phyloP scores from a whole-genome alignment of 2,113 vertebrate genomes.

The Pangasianodon gigas region DNA sequence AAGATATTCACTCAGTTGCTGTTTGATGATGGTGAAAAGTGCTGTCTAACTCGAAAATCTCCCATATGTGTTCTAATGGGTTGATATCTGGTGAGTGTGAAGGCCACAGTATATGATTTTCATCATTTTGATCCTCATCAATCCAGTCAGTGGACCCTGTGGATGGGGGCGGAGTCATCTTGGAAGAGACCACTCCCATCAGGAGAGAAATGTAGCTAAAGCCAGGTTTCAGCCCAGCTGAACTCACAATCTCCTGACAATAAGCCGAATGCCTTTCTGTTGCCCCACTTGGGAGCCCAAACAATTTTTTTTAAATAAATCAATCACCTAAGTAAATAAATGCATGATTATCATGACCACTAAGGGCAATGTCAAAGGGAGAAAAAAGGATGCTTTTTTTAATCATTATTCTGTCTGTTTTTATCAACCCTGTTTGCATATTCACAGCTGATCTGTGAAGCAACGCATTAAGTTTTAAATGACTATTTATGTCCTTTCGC shows the following conservation, averaged over 20 bases:
- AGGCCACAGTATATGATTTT: not conserved
- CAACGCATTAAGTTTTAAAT: not conserved
- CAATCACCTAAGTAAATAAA: not conserved
- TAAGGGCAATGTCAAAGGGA: not conserved
- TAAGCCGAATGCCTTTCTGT: not conserved
- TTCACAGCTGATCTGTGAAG: not conserved
- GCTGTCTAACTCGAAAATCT: not conserved
- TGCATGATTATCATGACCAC: not conserved
- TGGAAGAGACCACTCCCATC: not conserved
- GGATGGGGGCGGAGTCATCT: not conserved
- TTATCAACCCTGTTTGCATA: not conserved
- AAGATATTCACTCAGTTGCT: not conserved
- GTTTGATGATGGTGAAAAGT: not conserved
- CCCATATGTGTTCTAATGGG: not conserved
- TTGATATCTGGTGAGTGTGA: not conserved
- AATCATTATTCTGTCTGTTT: not conserved
- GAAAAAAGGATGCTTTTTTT: not conserved
- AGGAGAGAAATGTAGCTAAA: not conserved
- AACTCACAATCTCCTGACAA: not conserved
- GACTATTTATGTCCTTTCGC: not conserved
- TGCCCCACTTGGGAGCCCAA: not conserved
- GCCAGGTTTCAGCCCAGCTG: not conserved
- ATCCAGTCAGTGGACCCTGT: not conserved
- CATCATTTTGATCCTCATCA: not conserved
- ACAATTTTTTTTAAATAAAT: not conserved